A percentile compares a stretch with the other conserved stretches of the same genome.
These are phyloP conservation scores for Corythoichthys intestinalis DNA, from an alignment of 2,113 vertebrate genomes.

Conservation along the genomic window DNA sequence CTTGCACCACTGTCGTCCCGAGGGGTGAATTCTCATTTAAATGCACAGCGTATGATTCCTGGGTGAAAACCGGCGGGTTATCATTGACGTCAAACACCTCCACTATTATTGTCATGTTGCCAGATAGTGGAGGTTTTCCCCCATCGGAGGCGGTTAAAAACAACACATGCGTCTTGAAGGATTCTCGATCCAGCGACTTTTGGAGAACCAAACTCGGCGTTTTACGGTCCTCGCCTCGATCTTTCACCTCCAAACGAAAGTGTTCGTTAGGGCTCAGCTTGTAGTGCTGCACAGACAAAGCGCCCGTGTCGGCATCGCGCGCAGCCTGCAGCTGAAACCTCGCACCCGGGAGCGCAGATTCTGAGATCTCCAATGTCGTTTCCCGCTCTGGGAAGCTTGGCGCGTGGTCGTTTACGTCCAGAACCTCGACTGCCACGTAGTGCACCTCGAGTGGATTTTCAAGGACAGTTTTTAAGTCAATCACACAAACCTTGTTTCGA, in stretches of 20 bases:
- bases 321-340: slow-evolving; percentile 68
- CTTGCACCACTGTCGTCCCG: slow-evolving; percentile 48
- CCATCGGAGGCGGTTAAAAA: slow-evolving; percentile 58
- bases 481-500: slow-evolving; percentile 49
- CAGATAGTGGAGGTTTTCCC: slow-evolving; percentile 55
- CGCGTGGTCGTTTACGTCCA: slow-evolving; percentile 77
- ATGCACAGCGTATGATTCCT: slow-evolving; percentile 37
- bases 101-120: slow-evolving; percentile 50
- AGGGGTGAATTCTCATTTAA: slow-evolving; percentile 48
- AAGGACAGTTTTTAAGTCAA: slow-evolving; percentile 64
- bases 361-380: slow-evolving; percentile 58
- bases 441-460: slow-evolving; percentile 77
- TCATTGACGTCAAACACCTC: slow-evolving; percentile 66
- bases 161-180: slow-evolving; percentile 1
- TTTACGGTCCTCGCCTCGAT: slow-evolving; percentile 50
- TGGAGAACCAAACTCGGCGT: slow-evolving; percentile 59
- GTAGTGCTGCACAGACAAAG: slow-evolving; percentile 69
- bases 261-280: slow-evolving; percentile 59
- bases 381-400: slow-evolving; percentile 60
- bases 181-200: slow-evolving; percentile 64
- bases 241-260: slow-evolving; percentile 62
- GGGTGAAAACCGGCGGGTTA: slow-evolving; percentile 63
- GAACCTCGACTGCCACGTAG: slow-evolving; percentile 73
- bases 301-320: slow-evolving; percentile 67
- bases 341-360: slow-evolving; percentile 58